Conservation (phyloP, 2,888 invertebrate species). For the Trichacis sp. region DNA sequence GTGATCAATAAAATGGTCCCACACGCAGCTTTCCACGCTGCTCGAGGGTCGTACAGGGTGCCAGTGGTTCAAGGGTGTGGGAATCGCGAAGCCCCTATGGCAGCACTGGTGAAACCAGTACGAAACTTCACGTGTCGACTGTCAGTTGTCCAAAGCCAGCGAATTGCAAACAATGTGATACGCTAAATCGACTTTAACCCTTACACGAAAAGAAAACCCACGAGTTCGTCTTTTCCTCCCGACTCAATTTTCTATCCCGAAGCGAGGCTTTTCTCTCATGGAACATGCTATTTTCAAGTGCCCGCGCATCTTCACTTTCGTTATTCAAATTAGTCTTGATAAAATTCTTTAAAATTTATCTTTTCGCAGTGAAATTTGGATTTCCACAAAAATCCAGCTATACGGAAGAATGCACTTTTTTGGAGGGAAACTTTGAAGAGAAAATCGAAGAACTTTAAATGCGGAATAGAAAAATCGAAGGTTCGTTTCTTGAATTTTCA, state of each 20-base stretch:
- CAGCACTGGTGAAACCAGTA: slow-evolving; percentile 59
- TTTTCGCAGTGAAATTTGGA: neutral
- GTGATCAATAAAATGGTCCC: slow-evolving; percentile 55
- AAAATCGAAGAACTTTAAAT: no score
- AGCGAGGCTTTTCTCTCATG: no score
- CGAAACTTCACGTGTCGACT: slow-evolving; percentile 54
- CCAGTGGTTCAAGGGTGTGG: slow-evolving; percentile 48
- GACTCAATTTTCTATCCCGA: no score
- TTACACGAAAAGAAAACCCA: no score
- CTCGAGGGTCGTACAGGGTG: slow-evolving; percentile 49
- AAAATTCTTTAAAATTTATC: neutral
- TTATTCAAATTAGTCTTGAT: neutral
- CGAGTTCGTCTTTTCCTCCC: no score
- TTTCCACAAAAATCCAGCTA: neutral
- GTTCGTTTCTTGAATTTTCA: no score
- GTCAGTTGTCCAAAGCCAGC: slow-evolving; percentile 53
- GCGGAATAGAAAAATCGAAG: no score
- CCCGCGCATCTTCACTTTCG: no score
- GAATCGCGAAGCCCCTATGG: slow-evolving; percentile 53
- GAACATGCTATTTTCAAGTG: no score
- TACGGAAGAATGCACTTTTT: neutral
- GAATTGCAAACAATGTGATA: no score
- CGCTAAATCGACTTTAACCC: no score
- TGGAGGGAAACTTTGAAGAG: no score
- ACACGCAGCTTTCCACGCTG: slow-evolving; percentile 63